phyloP scores from a whole-genome alignment of 2,888 invertebrate species.

The Parnassius smintheus region DNA sequence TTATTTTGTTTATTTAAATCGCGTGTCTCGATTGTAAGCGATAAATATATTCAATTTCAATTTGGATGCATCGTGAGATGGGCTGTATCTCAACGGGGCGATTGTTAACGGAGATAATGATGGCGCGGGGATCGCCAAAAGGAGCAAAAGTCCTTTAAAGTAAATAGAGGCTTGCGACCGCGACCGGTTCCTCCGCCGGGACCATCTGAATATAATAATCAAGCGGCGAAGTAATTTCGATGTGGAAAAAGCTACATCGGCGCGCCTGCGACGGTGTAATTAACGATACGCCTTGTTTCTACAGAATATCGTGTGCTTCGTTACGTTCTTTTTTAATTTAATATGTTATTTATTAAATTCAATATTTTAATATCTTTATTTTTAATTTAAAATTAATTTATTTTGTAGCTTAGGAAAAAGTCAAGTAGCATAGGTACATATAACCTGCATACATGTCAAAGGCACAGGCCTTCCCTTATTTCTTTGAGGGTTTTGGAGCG shows the following conservation, averaged over 20 bases:
- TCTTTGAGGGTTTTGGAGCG: too few relatives aligned
- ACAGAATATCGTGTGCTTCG: too few relatives aligned
- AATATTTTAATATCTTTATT: too few relatives aligned
- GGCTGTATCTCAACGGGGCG: slow-evolving; percentile 63
- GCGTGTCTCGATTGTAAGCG: slow-evolving; percentile 41
- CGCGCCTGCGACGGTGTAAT: slow-evolving; percentile 58
- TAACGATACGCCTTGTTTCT: slow-evolving; percentile 43
- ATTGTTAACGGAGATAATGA: slow-evolving; percentile 76
- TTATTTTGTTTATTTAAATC: slow-evolving; percentile 1
- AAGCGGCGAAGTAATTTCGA: slow-evolving; percentile 67
- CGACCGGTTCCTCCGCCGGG: slow-evolving; percentile 45
- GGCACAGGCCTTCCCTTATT: too few relatives aligned
- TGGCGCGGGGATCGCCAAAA: slow-evolving; percentile 68
- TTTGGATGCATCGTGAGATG: slow-evolving; percentile 64
- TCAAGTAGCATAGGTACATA: too few relatives aligned
- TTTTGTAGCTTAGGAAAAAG: too few relatives aligned
- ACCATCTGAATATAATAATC: slow-evolving; percentile 72
- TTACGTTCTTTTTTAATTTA: too few relatives aligned
- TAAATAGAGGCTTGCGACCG: slow-evolving; percentile 74
- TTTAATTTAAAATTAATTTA: too few relatives aligned
- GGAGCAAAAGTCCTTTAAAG: slow-evolving; percentile 75
- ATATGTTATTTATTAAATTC: too few relatives aligned
- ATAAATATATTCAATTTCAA: slow-evolving; percentile 58
- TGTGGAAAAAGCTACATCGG: slow-evolving; percentile 49
- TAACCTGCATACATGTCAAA: too few relatives aligned